Base-by-base conservation (phyloP, 2,888 invertebrate genomes). In the Dolomedes plantarius region DNA sequence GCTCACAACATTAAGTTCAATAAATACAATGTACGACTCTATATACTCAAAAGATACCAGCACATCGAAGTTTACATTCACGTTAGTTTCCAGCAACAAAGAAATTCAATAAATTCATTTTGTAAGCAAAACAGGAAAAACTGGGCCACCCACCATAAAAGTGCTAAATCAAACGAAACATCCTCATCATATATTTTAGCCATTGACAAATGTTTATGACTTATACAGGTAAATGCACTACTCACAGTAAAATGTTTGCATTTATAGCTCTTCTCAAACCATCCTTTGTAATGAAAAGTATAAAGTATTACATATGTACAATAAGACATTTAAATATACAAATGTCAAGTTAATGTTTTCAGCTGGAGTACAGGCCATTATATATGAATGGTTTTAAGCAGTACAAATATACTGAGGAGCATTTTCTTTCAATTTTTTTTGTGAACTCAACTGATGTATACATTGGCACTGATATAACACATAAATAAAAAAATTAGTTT, bases 221-320 rank as follows among this genome's bases (percentile, higher is more conserved):
- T 41, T 39, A 69, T 28, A 28, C 16, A 16, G 13, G 32, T 41
- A 69, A 69, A 69, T 69, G 69, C 69, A 69, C 69, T 69, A 69
- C 41, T 41, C 6, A 36, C 41, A 13, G 23, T 13, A 69, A 41
- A 69, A 65, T 65, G 29, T 39, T 41, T 27, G 32, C 41, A 23
- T 28, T 41, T 39, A 13, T 41, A 28, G 7, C 23, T 69, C 16
- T 41, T 41, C 27, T 41, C 16, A 41, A 7, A 19, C 67, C 19
- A 0, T 67, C 9, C 67, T 32, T 19, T 32, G 31, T 67, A 29
- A 23, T 67, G 31, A 67, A 31, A 32, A 67, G 67, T 67, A 67
- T 36, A 31, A 67, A 67, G 67, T 67, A 67, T 67, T 67, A 67
- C 67, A 67, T 32, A 67, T 67, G n/a, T 67, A 31, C 31, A 65